A percentile compares a stretch with the other conserved stretches of the same genome.
Conservation (phyloP, 37 sponge, comb jelly and placozoan species). For the Ianthella basta region DNA sequence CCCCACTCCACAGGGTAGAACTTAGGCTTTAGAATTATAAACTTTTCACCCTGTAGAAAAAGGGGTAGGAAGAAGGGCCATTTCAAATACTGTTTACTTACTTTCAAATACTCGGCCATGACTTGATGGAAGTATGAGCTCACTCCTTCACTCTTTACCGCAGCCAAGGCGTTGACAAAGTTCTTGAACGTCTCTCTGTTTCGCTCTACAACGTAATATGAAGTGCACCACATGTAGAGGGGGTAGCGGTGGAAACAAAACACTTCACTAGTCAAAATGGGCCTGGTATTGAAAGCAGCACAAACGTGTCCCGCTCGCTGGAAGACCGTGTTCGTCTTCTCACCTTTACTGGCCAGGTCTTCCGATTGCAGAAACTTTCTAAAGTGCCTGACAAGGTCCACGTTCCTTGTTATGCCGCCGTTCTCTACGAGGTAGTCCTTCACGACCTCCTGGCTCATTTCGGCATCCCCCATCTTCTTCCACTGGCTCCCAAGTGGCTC, state of each 20-base stretch:
- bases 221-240: background rate
- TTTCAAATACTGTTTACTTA: too few species aligned
- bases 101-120: too few species aligned
- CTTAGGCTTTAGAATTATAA: constrained; percentile 13
- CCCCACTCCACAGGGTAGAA: constrained; percentile 8
- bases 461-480: constrained; percentile 17
- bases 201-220: constrained; percentile 39
- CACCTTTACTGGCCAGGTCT: constrained; percentile 64
- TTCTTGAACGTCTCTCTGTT: constrained; percentile 74
- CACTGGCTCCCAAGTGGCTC: background rate
- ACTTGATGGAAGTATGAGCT: background rate
- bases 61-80: too few species aligned
- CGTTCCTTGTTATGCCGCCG: constrained; percentile 77
- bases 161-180: constrained; percentile 70
- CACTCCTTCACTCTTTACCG: constrained; percentile 68
- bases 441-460: constrained; percentile 65
- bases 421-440: constrained; percentile 60
- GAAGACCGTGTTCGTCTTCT: too few species aligned
- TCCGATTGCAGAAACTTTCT: constrained; percentile 68
- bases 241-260: background rate
- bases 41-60: constrained; percentile 38
- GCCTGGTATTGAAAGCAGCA: background rate
- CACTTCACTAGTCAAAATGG: too few species aligned
- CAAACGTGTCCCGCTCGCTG: background rate
- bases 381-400: constrained; percentile 82